Conservation (phyloP, 1,140 invertebrate genomes). For the Drosophila pseudoobscura region DNA sequence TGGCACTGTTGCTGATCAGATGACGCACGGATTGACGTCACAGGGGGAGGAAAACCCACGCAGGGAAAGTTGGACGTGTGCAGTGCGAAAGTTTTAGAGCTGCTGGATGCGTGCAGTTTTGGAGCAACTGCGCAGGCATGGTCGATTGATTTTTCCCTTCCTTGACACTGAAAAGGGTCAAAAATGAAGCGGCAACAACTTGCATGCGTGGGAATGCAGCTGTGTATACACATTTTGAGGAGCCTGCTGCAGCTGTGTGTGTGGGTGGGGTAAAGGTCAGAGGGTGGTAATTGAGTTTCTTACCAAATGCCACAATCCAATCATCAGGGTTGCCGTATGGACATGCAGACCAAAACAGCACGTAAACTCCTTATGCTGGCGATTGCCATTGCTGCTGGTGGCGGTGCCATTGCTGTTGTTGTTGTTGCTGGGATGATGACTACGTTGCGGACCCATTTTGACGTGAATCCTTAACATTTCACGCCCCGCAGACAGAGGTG, state of each 20-base stretch:
- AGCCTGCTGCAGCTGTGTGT: conserved; percentile 2
- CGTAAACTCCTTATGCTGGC: conserved; percentile 87
- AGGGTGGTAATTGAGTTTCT: conserved; percentile 63
- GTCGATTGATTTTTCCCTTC: conserved; percentile 71
- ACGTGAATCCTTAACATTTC: conserved; percentile 87
- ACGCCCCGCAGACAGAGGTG: conserved; percentile 31
- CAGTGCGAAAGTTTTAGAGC: conserved; percentile 6
- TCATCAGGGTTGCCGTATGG: conserved; percentile 90
- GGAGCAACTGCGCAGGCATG: conserved; percentile 35
- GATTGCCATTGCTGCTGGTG: conserved; percentile 21
- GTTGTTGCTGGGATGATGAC: conserved; percentile 59
- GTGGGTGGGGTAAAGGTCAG: conserved; percentile 23
- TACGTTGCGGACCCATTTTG: conserved; percentile 86
- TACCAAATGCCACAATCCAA: conserved; percentile 93
- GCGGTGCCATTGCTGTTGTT: conserved; percentile 29
- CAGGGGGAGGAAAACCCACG: conserved; percentile 23
- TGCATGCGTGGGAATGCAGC: conserved; percentile 41
- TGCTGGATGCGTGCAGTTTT: conserved; percentile 47
- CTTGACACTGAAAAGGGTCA: conserved; percentile 77
- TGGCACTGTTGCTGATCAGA: conserved; percentile 5
- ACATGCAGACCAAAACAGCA: conserved; percentile 93
- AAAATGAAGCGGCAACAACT: conserved; percentile 25
- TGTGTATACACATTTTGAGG: conserved; percentile 10
- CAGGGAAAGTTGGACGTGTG: neutral
- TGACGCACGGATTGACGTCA: conserved; percentile 44